Base-by-base conservation (phyloP, 2,797 vertebrate species). In the Schizopygopsis malacanthus region DNA sequence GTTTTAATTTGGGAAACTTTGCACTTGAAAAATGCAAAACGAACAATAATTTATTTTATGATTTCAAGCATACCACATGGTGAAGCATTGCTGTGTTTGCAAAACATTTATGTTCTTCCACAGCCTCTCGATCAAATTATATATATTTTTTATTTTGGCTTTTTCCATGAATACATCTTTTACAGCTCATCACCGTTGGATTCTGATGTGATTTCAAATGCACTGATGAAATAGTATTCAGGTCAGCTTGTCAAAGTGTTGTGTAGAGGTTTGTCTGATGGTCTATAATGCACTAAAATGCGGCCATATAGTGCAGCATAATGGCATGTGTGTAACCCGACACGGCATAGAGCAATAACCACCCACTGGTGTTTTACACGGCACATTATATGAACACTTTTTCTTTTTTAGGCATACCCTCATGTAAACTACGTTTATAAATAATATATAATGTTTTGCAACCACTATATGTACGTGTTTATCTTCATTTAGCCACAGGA, bases 11-110 rank as follows among this genome's bases (percentile, higher is more conserved):
- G 67, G 80, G 8, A 0, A 67, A 76, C 43, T 39, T 72, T 79
- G 88, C 33, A 20, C 15, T 39, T 65, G 25, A 82, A 84, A 59
- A 83, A 90, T 91, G 65, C 84, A 15, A 89, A 86, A 92, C 90
- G 92, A 92, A 95, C 95, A 94, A 86, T 97, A 96, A 97, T 97
- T 98, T 97, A 97, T 97, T 98, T 93, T 92, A 92, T 92, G 84
- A 93, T 94, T 94, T 94, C 86, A 91, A 92, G 92, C 95, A 94
- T 93, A 92, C 89, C 81, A 69, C 92, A 88, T 88, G 67, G 54
- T 80, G 20, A 83, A 79, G 39, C 79, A 52, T 86, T 81, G 47
- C 59, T 69, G 45, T 81, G 45, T 80, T 65, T 15, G 20, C 78
- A 33, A 79, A 79, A 79, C 59, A 65, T 80, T 18, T 56, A 10